Percentiles rank a stretch among this genome's conserved stretches.
These are phyloP conservation scores for Penaeus indicus DNA, from an alignment of 1,140 invertebrate genomes.

Conservation along the genomic window DNA sequence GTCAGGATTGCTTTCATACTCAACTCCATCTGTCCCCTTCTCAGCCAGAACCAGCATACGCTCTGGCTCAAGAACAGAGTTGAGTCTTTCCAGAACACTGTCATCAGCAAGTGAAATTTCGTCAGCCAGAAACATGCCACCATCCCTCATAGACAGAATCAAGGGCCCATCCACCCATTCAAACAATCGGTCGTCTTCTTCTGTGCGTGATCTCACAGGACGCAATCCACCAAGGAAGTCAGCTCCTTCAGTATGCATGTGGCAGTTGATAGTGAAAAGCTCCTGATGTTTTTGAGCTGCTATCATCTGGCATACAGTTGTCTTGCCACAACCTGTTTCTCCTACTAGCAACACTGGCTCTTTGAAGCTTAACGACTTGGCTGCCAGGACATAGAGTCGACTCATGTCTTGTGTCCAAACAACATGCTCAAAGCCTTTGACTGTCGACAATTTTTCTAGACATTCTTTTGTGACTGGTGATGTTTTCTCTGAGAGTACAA, in stretches of 20 bases:
- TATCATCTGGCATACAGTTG: conserved; percentile 93
- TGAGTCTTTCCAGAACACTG: conserved; percentile 96
- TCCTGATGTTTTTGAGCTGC: conserved; percentile 78
- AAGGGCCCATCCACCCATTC: conserved; percentile 99
- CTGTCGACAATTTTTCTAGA: conserved; percentile 76
- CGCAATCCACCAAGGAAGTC: conserved; percentile 97
- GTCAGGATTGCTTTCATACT: conserved; percentile 61
- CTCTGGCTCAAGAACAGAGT: conserved; percentile 94
- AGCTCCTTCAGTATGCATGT: conserved; percentile 98
- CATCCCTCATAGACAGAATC: conserved; percentile 89
- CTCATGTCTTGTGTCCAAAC: conserved; percentile 96
- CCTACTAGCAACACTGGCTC: conserved; percentile 97
- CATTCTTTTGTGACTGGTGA: conserved; percentile 84
- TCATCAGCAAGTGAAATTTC: conserved; percentile 99
- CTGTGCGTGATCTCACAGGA: conserved; percentile 81
- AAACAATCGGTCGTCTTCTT: conserved; percentile 78
- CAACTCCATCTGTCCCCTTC: conserved; percentile 76
- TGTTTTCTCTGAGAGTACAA: conserved; percentile 80
- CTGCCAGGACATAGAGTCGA: conserved; percentile 90
- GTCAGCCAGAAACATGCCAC: conserved; percentile 93
- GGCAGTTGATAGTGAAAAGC: conserved; percentile 92
- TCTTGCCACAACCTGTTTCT: conserved; percentile 99
- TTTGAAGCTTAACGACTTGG: conserved; percentile 87
- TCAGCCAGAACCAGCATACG: conserved; percentile 91
- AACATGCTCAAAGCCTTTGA: conserved; percentile 81